Percentiles rank a stretch among this genome's conserved stretches.
These are phyloP conservation scores for Umimayanthus kanabou DNA, from an alignment of 92 coral and sea anemone genomes.

Conservation along the genomic window DNA sequence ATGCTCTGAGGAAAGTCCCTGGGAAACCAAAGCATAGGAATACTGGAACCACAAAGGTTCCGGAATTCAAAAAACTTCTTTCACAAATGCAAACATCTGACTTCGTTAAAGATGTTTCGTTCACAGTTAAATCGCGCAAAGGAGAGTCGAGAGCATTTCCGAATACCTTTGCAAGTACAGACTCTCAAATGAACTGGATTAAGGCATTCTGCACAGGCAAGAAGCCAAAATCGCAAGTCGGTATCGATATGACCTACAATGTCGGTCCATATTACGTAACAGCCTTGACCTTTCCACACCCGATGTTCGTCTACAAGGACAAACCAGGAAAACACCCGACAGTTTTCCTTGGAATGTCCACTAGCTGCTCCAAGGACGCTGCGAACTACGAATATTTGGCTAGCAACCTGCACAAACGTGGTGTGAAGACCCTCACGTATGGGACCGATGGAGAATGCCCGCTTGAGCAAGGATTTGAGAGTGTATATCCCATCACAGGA, in stretches of 20 bases:
- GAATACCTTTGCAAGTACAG: slow-evolving; percentile 54
- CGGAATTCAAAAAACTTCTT: slow-evolving; percentile 67
- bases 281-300: slow-evolving; percentile 53
- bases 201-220: slow-evolving; percentile 50
- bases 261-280: slow-evolving; percentile 54
- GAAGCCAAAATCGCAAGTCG: slow-evolving; percentile 43
- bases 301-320: slow-evolving; percentile 52
- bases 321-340: slow-evolving; percentile 53
- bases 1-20: slow-evolving; percentile 48
- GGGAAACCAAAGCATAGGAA: slow-evolving; percentile 57
- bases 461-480: slow-evolving; percentile 40
- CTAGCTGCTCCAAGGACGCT: slow-evolving; percentile 45
- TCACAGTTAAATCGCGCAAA: slow-evolving; percentile 16
- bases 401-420: slow-evolving; percentile 38
- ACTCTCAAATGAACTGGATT: slow-evolving; percentile 51
- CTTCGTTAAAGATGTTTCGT: slow-evolving; percentile 31
- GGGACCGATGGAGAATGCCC: slow-evolving; percentile 45
- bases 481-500: slow-evolving; percentile 28
- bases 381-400: slow-evolving; percentile 46
- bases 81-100: slow-evolving; percentile 44
- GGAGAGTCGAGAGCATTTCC: slow-evolving; percentile 29
- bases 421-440: slow-evolving; percentile 29
- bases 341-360: slow-evolving; percentile 50
- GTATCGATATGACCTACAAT: slow-evolving; percentile 57
- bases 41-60: slow-evolving; percentile 55